phyloP scores from a whole-genome alignment of 2,888 invertebrate genomes.

The Teleiodes luculella region DNA sequence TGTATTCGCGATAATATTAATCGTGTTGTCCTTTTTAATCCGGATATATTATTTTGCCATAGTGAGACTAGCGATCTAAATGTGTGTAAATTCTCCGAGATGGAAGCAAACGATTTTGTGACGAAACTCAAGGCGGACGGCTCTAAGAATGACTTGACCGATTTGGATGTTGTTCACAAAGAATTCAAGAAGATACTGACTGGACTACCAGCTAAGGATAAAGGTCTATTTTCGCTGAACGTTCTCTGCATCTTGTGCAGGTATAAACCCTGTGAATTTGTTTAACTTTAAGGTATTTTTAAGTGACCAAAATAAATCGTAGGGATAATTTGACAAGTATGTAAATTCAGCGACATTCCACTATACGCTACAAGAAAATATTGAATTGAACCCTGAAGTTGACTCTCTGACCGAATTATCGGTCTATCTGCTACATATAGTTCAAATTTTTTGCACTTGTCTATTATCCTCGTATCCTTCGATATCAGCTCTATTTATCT shows the following conservation, averaged over 20 bases:
- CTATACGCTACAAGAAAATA: too few species aligned
- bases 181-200: slow-evolving; percentile 43
- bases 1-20: too few species aligned
- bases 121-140: slow-evolving; percentile 54
- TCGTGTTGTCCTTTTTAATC: not conserved
- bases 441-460: too few species aligned
- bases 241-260: slow-evolving; percentile 65
- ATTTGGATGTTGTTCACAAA: slow-evolving; percentile 39
- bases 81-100: slow-evolving; percentile 21
- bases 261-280: slow-evolving; percentile 42
- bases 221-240: slow-evolving; percentile 52
- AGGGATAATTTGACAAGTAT: too few species aligned
- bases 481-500: too few species aligned
- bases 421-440: too few species aligned
- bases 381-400: too few species aligned
- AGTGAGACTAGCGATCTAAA: not conserved
- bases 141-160: slow-evolving; percentile 37
- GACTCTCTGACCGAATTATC: too few species aligned
- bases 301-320: too few species aligned
- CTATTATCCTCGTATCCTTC: too few species aligned
- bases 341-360: too few species aligned
- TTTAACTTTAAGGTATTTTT: too few species aligned
- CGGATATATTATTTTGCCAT: not conserved
- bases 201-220: slow-evolving; percentile 47
- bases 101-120: slow-evolving; percentile 58